phyloP scores from a whole-genome alignment of 2,113 vertebrate genomes.

The Cheirogaleus medius region DNA sequence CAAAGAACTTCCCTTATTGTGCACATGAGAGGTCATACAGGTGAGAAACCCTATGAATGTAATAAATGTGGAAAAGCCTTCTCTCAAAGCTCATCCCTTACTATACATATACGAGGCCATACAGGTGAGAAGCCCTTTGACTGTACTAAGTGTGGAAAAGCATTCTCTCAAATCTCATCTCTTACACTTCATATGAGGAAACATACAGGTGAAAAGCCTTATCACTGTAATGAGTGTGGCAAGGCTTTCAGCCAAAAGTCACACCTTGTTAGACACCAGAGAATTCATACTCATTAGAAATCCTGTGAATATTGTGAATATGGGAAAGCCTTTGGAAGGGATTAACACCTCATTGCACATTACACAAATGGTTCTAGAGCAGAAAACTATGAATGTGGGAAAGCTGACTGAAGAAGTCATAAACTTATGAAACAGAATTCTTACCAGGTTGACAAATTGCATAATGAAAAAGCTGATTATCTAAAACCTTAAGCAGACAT shows the following conservation, averaged over 20 bases:
- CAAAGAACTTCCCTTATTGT: slow-evolving; percentile 78
- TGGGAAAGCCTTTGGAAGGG: not conserved
- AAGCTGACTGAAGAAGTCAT: not conserved
- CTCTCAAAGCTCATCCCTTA: slow-evolving; percentile 80
- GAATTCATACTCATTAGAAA: slow-evolving; percentile 69
- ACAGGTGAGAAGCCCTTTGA: slow-evolving; percentile 80
- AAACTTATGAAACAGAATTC: not conserved
- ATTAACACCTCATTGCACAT: not conserved
- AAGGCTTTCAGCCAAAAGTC: slow-evolving; percentile 78
- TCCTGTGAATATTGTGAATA: not conserved
- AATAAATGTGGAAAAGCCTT: slow-evolving; percentile 82
- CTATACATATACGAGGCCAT: slow-evolving; percentile 80
- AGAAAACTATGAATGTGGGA: not conserved
- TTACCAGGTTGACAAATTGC: not conserved
- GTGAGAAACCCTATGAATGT: slow-evolving; percentile 80
- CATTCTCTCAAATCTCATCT: slow-evolving; percentile 73
- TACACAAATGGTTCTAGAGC: not conserved
- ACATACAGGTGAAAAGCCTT: slow-evolving; percentile 78
- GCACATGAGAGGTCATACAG: slow-evolving; percentile 79
- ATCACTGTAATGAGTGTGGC: slow-evolving; percentile 74
- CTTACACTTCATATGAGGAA: slow-evolving; percentile 75
- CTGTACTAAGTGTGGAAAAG: slow-evolving; percentile 78
- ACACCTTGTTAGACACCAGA: slow-evolving; percentile 78
- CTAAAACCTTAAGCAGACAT: not conserved
- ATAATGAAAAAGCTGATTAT: not conserved